Percentiles rank a stretch among this genome's conserved stretches.
These are phyloP conservation scores for Shargacucullia verbasci DNA, from an alignment of 2,888 invertebrate genomes.

Conservation along the genomic window DNA sequence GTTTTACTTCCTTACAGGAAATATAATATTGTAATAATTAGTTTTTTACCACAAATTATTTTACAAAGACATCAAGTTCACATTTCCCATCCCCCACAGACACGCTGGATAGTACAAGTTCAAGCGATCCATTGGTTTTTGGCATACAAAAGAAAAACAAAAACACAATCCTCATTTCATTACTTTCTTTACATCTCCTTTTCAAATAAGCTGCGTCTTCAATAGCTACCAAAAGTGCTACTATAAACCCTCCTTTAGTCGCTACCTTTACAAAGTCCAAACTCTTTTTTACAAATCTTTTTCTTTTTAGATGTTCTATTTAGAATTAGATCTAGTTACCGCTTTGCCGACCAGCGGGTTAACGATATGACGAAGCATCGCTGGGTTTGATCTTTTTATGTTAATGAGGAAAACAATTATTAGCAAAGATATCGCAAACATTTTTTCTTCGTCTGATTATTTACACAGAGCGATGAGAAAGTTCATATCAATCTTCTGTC, in stretches of 20 bases:
- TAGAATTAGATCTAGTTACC: constrained; percentile 69
- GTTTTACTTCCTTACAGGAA: constrained; percentile 40
- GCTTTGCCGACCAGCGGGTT: constrained; percentile 83
- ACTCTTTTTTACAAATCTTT: constrained; percentile 59
- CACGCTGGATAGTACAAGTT: constrained; percentile 35
- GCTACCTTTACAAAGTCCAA: constrained; percentile 55
- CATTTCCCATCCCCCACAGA: constrained; percentile 16
- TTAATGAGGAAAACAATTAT: constrained; percentile 54
- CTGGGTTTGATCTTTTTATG: constrained; percentile 71
- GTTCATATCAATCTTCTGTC: no score
- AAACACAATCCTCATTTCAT: constrained; percentile 36
- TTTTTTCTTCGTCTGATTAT: no score
- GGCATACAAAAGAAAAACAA: constrained; percentile 16
- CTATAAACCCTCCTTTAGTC: constrained; percentile 51
- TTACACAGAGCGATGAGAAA: no score
- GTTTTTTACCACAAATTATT: constrained; percentile 47
- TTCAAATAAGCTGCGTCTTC: constrained; percentile 31
- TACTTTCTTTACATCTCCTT: constrained; percentile 30
- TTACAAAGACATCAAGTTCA: constrained; percentile 24
- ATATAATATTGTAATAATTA: constrained; percentile 49
- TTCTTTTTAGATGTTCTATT: constrained; percentile 66
- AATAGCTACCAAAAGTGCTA: constrained; percentile 36
- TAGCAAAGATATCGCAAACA: not conserved
- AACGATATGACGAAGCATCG: constrained; percentile 66
- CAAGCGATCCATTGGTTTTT: constrained; percentile 40